A percentile compares a stretch with the other conserved stretches of the same genome.
Evolutionary conservation across 2,888 invertebrate genomes (phyloP).

Genomic region (Diarsia mendica): DNA sequence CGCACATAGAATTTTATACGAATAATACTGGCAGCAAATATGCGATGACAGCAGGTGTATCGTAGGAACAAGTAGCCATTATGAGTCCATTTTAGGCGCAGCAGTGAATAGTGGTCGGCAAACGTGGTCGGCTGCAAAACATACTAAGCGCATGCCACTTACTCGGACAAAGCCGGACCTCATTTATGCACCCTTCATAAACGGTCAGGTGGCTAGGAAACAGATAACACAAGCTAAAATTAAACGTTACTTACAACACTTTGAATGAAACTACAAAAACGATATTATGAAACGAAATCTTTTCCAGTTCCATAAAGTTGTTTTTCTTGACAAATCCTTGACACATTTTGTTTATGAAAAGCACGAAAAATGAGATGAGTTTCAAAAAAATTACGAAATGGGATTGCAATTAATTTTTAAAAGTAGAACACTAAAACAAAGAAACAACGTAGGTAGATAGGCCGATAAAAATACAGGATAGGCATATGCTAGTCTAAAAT

Average conservation of each 20-base stretch:
- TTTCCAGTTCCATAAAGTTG: slow-evolving; percentile 60
- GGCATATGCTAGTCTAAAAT: slow-evolving; percentile 21
- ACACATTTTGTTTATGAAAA: slow-evolving; percentile 68
- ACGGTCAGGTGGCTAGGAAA: slow-evolving; percentile 84
- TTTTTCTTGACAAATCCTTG: slow-evolving; percentile 67
- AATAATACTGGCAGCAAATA: slow-evolving; percentile 84
- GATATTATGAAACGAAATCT: slow-evolving; percentile 44
- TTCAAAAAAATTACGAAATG: slow-evolving; percentile 58
- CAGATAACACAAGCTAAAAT: slow-evolving; percentile 65
- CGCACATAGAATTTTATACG: slow-evolving; percentile 76
- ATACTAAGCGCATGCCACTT: slow-evolving; percentile 75
- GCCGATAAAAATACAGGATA: slow-evolving; percentile 44
- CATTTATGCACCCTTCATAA: slow-evolving; percentile 89
- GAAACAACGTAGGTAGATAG: slow-evolving; percentile 46
- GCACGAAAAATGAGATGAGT: slow-evolving; percentile 57
- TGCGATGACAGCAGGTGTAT: slow-evolving; percentile 86
- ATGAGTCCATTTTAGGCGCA: slow-evolving; percentile 89
- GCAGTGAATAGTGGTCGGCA: slow-evolving; percentile 83
- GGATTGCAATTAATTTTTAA: slow-evolving; percentile 64
- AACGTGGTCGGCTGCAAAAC: slow-evolving; percentile 83
- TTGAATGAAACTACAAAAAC: slow-evolving; percentile 43
- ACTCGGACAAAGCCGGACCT: slow-evolving; percentile 74
- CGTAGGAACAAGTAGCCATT: slow-evolving; percentile 87
- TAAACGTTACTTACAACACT: slow-evolving; percentile 47
- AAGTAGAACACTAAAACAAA: slow-evolving; percentile 62